Conservation (phyloP, 2,113 vertebrate species). For the Chiloscyllium plagiosum region DNA sequence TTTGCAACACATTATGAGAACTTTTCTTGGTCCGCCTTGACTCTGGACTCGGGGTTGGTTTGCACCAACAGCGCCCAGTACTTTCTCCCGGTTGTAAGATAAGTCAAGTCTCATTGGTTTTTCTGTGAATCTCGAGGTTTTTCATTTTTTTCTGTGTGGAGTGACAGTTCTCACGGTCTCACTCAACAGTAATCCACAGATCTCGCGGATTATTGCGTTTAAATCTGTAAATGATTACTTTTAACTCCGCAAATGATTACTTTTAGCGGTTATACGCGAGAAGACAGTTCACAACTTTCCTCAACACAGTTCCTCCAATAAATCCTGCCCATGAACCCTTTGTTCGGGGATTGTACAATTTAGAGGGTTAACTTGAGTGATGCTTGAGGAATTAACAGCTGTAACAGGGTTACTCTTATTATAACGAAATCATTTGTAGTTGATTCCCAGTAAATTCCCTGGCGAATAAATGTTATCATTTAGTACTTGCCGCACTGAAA, state of each 20-base stretch:
- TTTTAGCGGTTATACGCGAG: not conserved
- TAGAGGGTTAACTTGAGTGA: not conserved
- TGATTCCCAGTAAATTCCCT: not conserved
- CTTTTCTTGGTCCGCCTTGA: not conserved
- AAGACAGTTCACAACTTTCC: not conserved
- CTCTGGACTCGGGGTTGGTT: not conserved
- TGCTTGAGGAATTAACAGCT: constrained; percentile 1
- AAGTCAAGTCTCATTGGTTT: not conserved
- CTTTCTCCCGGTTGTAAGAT: not conserved
- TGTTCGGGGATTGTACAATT: not conserved
- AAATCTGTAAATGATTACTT: not conserved
- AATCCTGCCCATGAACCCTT: not conserved
- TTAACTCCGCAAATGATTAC: not conserved
- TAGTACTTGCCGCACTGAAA: not conserved
- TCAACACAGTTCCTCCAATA: not conserved
- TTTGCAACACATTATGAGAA: not conserved
- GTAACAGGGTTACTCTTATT: not conserved
- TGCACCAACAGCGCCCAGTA: not conserved
- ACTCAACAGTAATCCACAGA: not conserved
- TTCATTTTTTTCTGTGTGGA: not conserved
- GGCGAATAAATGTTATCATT: not conserved
- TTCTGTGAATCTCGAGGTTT: not conserved
- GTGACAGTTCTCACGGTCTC: not conserved
- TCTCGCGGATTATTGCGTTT: not conserved
- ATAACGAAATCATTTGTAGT: not conserved